Conservation (phyloP, 2,888 invertebrate genomes). For the Aphodius sticticus region DNA sequence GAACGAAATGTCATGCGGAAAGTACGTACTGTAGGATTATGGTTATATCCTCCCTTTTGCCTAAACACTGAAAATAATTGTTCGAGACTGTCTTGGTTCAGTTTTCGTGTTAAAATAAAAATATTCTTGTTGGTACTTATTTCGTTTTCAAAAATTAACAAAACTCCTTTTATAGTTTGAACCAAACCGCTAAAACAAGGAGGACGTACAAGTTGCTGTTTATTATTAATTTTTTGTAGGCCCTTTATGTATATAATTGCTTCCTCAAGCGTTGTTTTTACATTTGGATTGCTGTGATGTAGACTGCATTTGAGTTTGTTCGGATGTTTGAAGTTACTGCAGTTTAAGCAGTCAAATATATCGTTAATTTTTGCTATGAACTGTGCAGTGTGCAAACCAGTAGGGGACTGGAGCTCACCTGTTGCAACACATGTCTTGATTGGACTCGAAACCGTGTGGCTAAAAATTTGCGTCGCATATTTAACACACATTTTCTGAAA, state of each 20-base stretch:
- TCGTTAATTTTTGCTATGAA: conserved; percentile 17
- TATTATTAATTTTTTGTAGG: conserved; percentile 7
- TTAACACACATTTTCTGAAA: conserved; percentile 28
- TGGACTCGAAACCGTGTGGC: conserved; percentile 16
- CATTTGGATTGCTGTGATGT: conserved; percentile 9
- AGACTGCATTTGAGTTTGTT: no score
- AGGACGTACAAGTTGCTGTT: conserved; percentile 6
- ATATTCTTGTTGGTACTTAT: background rate
- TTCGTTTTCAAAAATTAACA: conserved; percentile 12
- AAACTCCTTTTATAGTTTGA: conserved; percentile 22
- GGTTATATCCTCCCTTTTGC: conserved; percentile 28
- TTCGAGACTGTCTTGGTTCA: conserved; percentile 26
- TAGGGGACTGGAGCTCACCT: conserved; percentile 17
- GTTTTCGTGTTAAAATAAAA: conserved; percentile 20
- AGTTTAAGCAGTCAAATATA: conserved; percentile 23
- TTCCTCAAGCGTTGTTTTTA: conserved; percentile 13
- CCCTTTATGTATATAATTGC: background rate
- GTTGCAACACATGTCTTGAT: conserved; percentile 26
- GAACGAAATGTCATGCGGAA: conserved; percentile 27
- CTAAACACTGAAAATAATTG: conserved; percentile 26
- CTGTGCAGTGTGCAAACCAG: conserved; percentile 13
- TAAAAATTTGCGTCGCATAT: conserved; percentile 26
- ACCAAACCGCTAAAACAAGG: conserved; percentile 20
- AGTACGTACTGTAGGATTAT: conserved; percentile 24
- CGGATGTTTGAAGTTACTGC: conserved; percentile 14